Evolutionary conservation across 2,888 invertebrate genomes (phyloP), one percentile per base, ranked within the genome.

Genomic region (Acanthosoma haemorrhoidale): DNA sequence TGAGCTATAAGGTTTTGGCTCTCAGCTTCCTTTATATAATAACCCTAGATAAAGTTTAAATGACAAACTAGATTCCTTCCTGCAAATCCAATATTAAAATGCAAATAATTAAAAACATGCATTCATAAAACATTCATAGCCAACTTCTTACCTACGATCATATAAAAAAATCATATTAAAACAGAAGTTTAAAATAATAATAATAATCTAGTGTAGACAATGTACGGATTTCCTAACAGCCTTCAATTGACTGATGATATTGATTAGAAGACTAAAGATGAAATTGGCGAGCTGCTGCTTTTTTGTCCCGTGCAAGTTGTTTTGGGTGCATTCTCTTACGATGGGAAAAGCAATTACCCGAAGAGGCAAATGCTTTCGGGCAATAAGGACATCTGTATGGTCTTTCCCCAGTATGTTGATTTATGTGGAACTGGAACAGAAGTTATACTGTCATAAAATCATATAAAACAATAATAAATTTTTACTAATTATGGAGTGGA

Each of bases 361-460:
- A 88, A 78, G 88, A 87, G 51, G 88, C 87, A 78, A 89, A 88
- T 68, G 86, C 82, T 79, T 88, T 88, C 0, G 88, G 87, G 79
- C 88, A 89, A 77, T 87, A 88, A 32, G 88, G 88, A 78, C 89
- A 89, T 79, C 87, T 85, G 79, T 88, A 89, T 25, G 89, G 89
- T 76, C 86, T 83, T 4, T 84, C 87, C 59, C 88, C 89, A n/a
- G 88, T 88, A 76, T 89, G 89, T 76, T 88, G 88, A 78, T 89
- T 89, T 76, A 88, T 86, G 77, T 89, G 89, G 78, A 88, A 88
- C 85, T 87, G 80, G 71, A 84, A 83, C 64, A 69, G 69, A 72
- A n/a, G n/a, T n/a, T n/a, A n/a, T n/a, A n/a, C n/a, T n/a, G n/a
- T n/a, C n/a, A n/a, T n/a, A n/a, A 9, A 16, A 16, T 51, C 8